Conservation (phyloP, 2,888 invertebrate species). For the Hyposoter didymator region DNA sequence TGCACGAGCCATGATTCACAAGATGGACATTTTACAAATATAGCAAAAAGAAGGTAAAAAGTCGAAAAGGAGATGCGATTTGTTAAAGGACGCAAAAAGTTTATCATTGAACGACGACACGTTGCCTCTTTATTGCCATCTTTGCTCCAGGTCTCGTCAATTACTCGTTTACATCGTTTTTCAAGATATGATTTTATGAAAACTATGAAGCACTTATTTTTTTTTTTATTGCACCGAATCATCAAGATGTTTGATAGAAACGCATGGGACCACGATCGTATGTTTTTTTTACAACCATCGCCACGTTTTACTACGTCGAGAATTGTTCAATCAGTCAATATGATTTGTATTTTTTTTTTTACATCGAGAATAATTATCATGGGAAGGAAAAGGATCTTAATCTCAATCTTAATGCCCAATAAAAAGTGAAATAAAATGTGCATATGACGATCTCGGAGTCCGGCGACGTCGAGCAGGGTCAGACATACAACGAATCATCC, state of each 20-base stretch:
- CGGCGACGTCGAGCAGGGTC: not conserved
- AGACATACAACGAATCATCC: not conserved
- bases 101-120: constrained; percentile 1
- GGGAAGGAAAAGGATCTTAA: not conserved
- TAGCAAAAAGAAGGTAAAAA: not conserved
- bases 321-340: not conserved
- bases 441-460: not conserved
- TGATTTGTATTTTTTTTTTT: not conserved
- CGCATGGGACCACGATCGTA: not conserved
- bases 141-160: not conserved
- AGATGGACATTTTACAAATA: constrained; percentile 15
- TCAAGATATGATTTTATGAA: not conserved
- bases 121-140: not conserved
- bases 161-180: not conserved
- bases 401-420: not conserved
- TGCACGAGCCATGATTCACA: constrained; percentile 29
- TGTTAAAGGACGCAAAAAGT: not conserved
- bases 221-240: not conserved
- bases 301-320: not conserved
- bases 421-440: not conserved
- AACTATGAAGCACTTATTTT: not conserved
- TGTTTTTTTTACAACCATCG: not conserved
- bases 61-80: not conserved
- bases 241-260: not conserved
- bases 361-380: not conserved